phyloP scores from a whole-genome alignment of 2,113 vertebrate species.

The Excalfactoria chinensis region DNA sequence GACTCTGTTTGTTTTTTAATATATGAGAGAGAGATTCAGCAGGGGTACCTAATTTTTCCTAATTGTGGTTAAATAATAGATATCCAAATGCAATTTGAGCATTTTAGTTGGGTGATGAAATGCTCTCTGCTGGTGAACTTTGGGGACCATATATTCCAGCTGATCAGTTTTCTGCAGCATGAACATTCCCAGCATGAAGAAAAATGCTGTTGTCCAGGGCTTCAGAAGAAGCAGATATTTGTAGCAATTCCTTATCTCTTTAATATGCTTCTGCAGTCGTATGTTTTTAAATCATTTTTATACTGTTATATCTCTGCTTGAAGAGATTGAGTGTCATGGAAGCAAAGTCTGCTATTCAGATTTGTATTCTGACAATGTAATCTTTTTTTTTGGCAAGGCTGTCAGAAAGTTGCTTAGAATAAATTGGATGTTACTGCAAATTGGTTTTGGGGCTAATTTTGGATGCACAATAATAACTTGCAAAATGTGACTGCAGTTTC shows the following conservation, averaged over 20 bases:
- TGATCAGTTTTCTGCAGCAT: neutral
- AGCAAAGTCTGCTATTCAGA: neutral
- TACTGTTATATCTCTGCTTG: neutral
- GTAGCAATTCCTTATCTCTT: neutral
- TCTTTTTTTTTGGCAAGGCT: neutral
- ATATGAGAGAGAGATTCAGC: neutral
- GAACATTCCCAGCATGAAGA: neutral
- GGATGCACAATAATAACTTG: neutral
- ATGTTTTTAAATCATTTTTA: neutral
- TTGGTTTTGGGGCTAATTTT: neutral
- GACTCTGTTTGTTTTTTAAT: too few species aligned
- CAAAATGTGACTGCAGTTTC: neutral
- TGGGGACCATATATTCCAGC: neutral
- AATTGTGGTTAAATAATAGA: rapidly evolving
- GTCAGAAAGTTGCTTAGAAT: neutral
- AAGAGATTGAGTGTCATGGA: neutral
- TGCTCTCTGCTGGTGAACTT: neutral
- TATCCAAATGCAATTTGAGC: neutral
- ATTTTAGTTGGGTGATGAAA: neutral
- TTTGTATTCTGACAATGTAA: too few species aligned
- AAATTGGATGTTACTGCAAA: neutral
- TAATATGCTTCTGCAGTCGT: neutral
- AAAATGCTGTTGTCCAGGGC: neutral
- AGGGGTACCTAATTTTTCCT: neutral
- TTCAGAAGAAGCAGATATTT: neutral